Conservation (phyloP, 2,888 invertebrate genomes). For the Coelopa pilipes region DNA sequence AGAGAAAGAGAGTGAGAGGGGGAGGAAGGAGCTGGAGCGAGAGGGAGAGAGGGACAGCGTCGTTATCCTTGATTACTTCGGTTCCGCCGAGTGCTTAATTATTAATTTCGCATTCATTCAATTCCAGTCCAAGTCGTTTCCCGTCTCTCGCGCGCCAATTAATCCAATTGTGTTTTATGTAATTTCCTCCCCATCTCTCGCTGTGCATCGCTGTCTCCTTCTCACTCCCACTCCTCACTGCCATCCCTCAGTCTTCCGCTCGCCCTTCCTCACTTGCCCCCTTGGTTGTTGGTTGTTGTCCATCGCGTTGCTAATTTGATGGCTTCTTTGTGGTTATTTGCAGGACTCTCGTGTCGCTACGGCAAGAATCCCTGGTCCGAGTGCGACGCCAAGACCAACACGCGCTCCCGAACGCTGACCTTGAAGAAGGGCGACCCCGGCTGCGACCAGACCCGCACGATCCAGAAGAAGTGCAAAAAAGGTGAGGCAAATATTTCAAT, state of each 20-base stretch:
- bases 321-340: conserved; percentile 22
- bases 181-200: background rate
- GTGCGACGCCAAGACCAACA: conserved; percentile 86
- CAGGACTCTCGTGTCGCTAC: conserved; percentile 80
- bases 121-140: conserved; percentile 30
- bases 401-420: conserved; percentile 82
- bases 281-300: too few species aligned
- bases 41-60: background rate
- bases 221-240: background rate
- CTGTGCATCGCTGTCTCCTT: too few species aligned
- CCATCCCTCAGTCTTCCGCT: too few species aligned
- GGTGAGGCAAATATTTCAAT: conserved; percentile 68
- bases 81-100: background rate
- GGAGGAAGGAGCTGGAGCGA: background rate
- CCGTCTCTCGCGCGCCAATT: background rate
- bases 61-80: background rate
- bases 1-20: background rate
- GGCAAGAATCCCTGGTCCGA: conserved; percentile 89
- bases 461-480: conserved; percentile 93
- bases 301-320: background rate
- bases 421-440: conserved; percentile 86
- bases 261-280: too few species aligned
- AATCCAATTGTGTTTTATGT: conserved; percentile 7
- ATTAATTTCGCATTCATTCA: conserved; percentile 40
- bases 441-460: conserved; percentile 85